Base-by-base conservation (phyloP, 2,113 vertebrate genomes). In the Xyrauchen texanus region DNA sequence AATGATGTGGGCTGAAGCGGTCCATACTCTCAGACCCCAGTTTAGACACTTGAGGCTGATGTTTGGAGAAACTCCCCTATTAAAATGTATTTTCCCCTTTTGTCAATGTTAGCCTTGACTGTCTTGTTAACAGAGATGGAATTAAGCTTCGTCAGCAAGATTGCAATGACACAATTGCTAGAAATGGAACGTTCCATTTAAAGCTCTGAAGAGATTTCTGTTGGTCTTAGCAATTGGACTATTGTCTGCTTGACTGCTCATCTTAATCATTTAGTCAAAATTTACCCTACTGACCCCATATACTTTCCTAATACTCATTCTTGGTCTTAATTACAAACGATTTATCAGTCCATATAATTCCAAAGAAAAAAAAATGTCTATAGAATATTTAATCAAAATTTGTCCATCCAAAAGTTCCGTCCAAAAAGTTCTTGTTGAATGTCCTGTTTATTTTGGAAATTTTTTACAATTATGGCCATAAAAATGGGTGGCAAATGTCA, bases 81-180 rank as follows among this genome's bases (percentile, higher is more conserved):
- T 77, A 82, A 73, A 66, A 58, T 44, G 8, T 8, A 1, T n/a
- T 58, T 4, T 42, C 11, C 7, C 3, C 51, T 62, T 72, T 63
- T 69, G 47, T 76, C 44, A n/a, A n/a, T 74, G 71, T 62, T 73
- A 61, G 66, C 21, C 57, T 7, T 53, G 70, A 72, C 16, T n/a
- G 34, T 71, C 15, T 61, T n/a, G 68, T 66, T 69, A 2, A 13
- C 11, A 53, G n/a, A 12, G n/a, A 67, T 47, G 76, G 53, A 21
- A 72, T 74, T 58, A 63, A 67, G 49, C n/a, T 8, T 7, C 0
- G 10, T 73, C 34, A 61, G 63, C 10, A 55, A 55, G 8, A 53
- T 61, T 72, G n/a, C 8, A 5, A 15, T 51, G 58, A 21, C 8
- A 53, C 13, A 76, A 65, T 61, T 8, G 12, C 55, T 44, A 13